Evolutionary conservation across 53 echinoderm and acorn worm genomes (phyloP).

Genomic region (Arbacia lixula): DNA sequence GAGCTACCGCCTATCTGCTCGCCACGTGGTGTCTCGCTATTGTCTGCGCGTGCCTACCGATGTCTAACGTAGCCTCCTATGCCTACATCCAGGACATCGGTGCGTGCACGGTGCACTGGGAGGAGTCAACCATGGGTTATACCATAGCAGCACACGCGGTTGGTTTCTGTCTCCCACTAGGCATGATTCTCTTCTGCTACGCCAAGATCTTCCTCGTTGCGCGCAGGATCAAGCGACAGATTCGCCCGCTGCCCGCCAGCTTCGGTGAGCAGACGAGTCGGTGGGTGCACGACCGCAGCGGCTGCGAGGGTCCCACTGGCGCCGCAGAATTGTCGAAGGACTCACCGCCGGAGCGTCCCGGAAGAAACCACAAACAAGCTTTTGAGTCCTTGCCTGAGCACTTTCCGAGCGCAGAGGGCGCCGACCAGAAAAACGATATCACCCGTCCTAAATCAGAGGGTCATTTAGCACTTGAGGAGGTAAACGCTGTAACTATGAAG

Average conservation of each 20-base stretch:
- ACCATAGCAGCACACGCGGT: not conserved
- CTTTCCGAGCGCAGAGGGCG: not conserved
- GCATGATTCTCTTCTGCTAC: slow-evolving; percentile 47
- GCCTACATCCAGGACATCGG: slow-evolving; percentile 49
- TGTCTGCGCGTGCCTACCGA: slow-evolving; percentile 36
- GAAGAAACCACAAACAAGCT: not conserved
- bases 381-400: not conserved
- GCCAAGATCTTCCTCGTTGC: slow-evolving; percentile 60
- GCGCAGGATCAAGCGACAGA: slow-evolving; percentile 36
- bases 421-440: not conserved
- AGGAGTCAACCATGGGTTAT: slow-evolving; percentile 2
- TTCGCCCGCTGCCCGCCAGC: slow-evolving; percentile 34
- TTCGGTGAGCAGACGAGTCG: slow-evolving; percentile 13
- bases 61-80: slow-evolving; percentile 40
- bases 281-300: slow-evolving; percentile 29
- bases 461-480: not conserved
- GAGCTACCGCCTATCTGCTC: slow-evolving; percentile 28
- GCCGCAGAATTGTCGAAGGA: slow-evolving; percentile 1
- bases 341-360: not conserved
- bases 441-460: not conserved
- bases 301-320: not conserved
- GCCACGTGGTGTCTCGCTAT: slow-evolving; percentile 21
- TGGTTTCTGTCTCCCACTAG: slow-evolving; percentile 48
- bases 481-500: not conserved
- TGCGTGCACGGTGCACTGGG: slow-evolving; percentile 54